Percentiles rank a stretch among this genome's conserved stretches.
Evolutionary conservation across 2,888 invertebrate species (phyloP).

Genomic region (Ormyrus thymus): DNA sequence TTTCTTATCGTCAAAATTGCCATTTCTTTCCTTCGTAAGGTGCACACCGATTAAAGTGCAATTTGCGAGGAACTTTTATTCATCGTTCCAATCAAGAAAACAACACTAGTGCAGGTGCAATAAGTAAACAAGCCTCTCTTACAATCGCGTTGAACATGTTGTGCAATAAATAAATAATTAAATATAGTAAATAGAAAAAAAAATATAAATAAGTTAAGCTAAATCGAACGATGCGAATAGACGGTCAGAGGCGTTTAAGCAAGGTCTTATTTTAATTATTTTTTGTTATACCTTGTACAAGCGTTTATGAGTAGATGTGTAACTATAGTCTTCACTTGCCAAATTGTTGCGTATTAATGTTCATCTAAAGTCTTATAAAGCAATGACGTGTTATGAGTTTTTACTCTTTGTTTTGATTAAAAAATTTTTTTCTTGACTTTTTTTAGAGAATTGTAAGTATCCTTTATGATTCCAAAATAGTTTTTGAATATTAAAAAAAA

Average conservation of each 20-base stretch:
- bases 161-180: conserved; percentile 52
- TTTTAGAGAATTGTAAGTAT: too few species aligned
- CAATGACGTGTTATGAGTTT: not conserved
- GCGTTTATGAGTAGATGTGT: conserved; percentile 8
- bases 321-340: conserved; percentile 51
- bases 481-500: too few species aligned
- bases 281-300: conserved; percentile 4
- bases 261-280: conserved; percentile 22
- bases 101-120: conserved; percentile 41
- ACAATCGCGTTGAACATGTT: conserved; percentile 29
- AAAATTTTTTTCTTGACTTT: not conserved
- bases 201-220: conserved; percentile 26
- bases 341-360: conserved; percentile 42
- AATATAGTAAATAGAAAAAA: conserved; percentile 1
- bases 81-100: conserved; percentile 3
- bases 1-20: conserved; percentile 43
- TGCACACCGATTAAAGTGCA: conserved; percentile 34
- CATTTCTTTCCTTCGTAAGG: conserved; percentile 51
- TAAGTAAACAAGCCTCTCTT: conserved; percentile 50
- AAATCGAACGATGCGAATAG: conserved; percentile 31
- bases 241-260: conserved; percentile 14
- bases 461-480: too few species aligned
- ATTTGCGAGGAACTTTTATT: conserved; percentile 42
- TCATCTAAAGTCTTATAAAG: conserved; percentile 26
- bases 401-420: not conserved